Evolutionary conservation across 2,113 vertebrate species (phyloP), one percentile per base, ranked within the genome.

Genomic region (Amphilophus citrinellus): DNA sequence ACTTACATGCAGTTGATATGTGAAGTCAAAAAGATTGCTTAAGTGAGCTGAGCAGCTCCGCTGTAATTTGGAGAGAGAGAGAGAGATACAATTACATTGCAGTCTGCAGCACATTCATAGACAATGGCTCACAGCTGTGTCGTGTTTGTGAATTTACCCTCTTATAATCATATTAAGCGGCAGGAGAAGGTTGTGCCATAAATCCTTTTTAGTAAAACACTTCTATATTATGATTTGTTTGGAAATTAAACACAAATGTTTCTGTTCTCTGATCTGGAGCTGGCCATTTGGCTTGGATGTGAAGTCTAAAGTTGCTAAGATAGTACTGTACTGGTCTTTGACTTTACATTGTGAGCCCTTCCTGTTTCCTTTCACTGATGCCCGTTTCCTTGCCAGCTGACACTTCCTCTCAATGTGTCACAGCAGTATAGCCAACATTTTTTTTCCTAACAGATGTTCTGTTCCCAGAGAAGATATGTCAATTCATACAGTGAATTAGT

Each of bases 351-450:
- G 68, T 73, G 47, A 73, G 47, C 42, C 27, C 61, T 89, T 95
- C 90, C 94, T 93, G 82, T 90, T 93, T 83, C 86, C 86, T 83
- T 80, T 84, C 61, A 77, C 76, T 76, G 73, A 86, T 91, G 85
- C 79, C 90, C 60, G 10, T 92, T 95, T 95, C 93, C 94, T 89
- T 84, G 84, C 86, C 84, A 84, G 81, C 89, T 84, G 92, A 81
- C 20, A 83, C 87, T 94, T 96, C 94, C 94, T 92, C 84, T 89
- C 82, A 82, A 86, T 73, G 83, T 89, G 80, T 84, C 77, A 73
- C 32, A 7, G 68, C 68, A 56, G 68, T 18, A 44, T n/a, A 71
- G 39, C 76, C 76, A 80, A 82, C 83, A 90, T 88, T 90, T 60
- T 90, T 60, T 35, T 86, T 71, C 47, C 50, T 20, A 76, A 39